These are phyloP conservation scores for Euplexia lucipara DNA, from an alignment of 2,888 invertebrate genomes.

Conservation along the genomic window DNA sequence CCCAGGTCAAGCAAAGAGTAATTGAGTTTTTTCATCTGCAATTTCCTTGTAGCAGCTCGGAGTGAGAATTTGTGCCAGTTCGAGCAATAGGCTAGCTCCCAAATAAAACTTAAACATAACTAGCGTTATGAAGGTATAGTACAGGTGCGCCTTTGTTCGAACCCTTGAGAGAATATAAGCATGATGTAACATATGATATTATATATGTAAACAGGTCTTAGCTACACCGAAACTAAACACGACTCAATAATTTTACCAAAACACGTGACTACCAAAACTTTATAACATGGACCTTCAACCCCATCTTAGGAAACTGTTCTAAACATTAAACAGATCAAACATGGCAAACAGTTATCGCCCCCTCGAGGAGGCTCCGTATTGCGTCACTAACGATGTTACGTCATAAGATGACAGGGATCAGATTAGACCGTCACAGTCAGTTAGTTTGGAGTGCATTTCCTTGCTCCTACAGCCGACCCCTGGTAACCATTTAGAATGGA, in stretches of 20 bases:
- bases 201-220: too few species aligned
- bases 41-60: too few species aligned
- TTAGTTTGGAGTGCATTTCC: slow-evolving; percentile 77
- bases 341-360: slow-evolving; percentile 67
- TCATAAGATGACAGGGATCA: slow-evolving; percentile 71
- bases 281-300: slow-evolving; percentile 37
- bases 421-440: slow-evolving; percentile 66
- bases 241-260: slow-evolving; percentile 35
- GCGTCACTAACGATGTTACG: slow-evolving; percentile 68
- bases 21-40: too few species aligned
- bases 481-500: slow-evolving; percentile 65
- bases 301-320: slow-evolving; percentile 51
- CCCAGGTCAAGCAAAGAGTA: too few species aligned
- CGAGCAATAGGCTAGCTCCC: too few species aligned
- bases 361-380: slow-evolving; percentile 62
- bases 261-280: slow-evolving; percentile 48
- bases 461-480: slow-evolving; percentile 66
- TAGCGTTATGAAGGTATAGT: too few species aligned
- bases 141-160: too few species aligned
- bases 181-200: too few species aligned
- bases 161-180: too few species aligned
- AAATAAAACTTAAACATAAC: too few species aligned
- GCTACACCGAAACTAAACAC: background rate
- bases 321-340: slow-evolving; percentile 64
- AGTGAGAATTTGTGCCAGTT: too few species aligned